These are phyloP conservation scores for Trachurus trachurus DNA, from an alignment of 2,797 vertebrate genomes.

Conservation along the genomic window DNA sequence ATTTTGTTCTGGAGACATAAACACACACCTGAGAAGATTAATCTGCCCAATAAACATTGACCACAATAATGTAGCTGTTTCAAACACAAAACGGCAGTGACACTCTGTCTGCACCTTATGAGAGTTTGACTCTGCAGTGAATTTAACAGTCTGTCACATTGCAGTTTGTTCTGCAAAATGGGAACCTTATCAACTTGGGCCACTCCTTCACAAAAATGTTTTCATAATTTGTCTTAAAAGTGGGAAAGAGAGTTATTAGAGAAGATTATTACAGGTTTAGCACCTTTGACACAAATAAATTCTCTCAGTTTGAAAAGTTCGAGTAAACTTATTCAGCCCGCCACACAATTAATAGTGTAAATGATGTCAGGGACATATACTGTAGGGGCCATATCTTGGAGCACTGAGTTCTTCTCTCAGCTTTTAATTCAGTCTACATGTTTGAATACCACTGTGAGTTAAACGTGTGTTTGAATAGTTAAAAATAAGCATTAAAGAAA, in stretches of 20 bases:
- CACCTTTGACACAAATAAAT: background rate
- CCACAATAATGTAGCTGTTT: background rate
- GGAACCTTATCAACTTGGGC: constrained; percentile 2
- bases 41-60: constrained; percentile 19
- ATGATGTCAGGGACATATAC: too few species aligned
- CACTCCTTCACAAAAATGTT: background rate
- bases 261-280: constrained; percentile 2
- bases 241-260: background rate
- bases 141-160: constrained; percentile 14
- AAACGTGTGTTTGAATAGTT: too few species aligned
- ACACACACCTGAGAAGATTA: constrained; percentile 1
- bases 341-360: too few species aligned
- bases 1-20: constrained; percentile 3
- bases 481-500: background rate
- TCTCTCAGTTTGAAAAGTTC: constrained; percentile 4
- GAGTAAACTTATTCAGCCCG: constrained; percentile 5
- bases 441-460: too few species aligned
- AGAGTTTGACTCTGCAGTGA: constrained; percentile 17
- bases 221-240: background rate
- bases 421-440: too few species aligned
- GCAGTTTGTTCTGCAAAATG: constrained; percentile 3
- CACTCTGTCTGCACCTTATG: background rate
- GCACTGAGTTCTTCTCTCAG: too few species aligned
- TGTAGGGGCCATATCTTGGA: too few species aligned
- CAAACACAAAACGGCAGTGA: constrained; percentile 12